Base-by-base conservation (phyloP, 1,140 invertebrate genomes). In the Anadara kagoshimensis region DNA sequence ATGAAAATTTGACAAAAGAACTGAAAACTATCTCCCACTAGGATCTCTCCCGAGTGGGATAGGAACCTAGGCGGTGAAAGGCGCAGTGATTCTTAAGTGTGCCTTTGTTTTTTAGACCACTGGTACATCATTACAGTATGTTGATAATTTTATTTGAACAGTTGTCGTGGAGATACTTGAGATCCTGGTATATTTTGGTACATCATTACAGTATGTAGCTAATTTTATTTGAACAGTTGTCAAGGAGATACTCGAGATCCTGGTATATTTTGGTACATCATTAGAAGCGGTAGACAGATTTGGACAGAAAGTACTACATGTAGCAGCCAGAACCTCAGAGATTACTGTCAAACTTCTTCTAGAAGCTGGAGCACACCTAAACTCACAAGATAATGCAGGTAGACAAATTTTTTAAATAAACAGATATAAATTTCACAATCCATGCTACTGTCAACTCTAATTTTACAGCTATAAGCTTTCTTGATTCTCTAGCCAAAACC, bases 351-450 rank as follows among this genome's bases (percentile, higher is more conserved):
- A 62, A 54, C 63, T 76, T 2, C 61, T 84, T 16, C 58, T 84
- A n/a, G 78, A 81, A 41, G 75, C 65, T 41, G 83, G 81, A n/a
- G 76, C 77, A 51, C 51, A 49, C 20, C 63, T 81, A 20, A 77
- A 84, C 62, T 26, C 65, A 14, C 78, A 81, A 43, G 83, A 84
- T 67, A 81, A 83, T 73, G 79, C 78, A 62, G 83, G 83, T 84
- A 71, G 51, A 14, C 10, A 53, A 11, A 26, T 67, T 12, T 41
- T 56, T 41, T 67, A 47, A 8, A 10, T 47, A 10, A 8, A 47
- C 8, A 8, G 16, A 16, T 47, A 16, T 8, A 47, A 47, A 16
- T 8, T 47, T 16, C 45, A 10, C 8, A 16, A 47, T 16, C 45
- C 16, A 10, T 47, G 8, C 8, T 10, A 47, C 8, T 47, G 45